phyloP scores from a whole-genome alignment of 2,113 vertebrate genomes.

The Halcyon senegalensis region DNA sequence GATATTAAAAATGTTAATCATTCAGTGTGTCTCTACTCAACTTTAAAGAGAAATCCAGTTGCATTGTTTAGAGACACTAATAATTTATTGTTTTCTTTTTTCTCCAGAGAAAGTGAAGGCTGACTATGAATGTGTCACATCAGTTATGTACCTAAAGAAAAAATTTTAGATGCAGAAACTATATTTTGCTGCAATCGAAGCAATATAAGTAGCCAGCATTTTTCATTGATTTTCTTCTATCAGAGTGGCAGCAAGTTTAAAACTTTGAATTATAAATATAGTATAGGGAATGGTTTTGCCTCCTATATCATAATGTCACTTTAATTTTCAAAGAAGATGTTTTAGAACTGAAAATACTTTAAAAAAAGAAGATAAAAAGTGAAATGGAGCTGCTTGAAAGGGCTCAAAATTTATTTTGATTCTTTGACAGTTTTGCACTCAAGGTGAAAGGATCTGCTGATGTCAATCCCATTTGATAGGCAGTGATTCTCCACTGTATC shows the following conservation, averaged over 20 bases:
- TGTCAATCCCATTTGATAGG: not conserved
- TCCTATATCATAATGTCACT: not conserved
- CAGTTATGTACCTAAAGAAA: not conserved
- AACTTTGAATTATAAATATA: not conserved
- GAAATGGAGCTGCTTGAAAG: not conserved
- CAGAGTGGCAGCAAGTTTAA: not conserved
- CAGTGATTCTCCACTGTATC: not conserved
- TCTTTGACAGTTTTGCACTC: not conserved
- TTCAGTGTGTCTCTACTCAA: conserved; percentile 27
- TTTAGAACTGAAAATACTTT: not conserved
- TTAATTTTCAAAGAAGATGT: not conserved
- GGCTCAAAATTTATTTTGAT: conserved; percentile 19
- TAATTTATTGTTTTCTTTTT: not conserved
- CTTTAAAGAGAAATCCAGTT: conserved; percentile 24
- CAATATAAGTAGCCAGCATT: not conserved
- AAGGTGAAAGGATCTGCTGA: conserved; percentile 16
- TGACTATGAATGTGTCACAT: not conserved
- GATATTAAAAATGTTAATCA: conserved; percentile 15
- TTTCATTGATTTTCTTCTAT: not conserved
- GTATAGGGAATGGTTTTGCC: not conserved
- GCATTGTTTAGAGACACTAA: conserved; percentile 11
- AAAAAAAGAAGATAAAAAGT: not conserved
- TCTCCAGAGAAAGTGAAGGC: not conserved
- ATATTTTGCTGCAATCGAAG: not conserved
- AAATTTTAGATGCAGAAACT: not conserved